Percentiles rank a stretch among this genome's conserved stretches.
These are phyloP conservation scores for Polyergus mexicanus DNA, from an alignment of 1,140 invertebrate species.

Conservation along the genomic window DNA sequence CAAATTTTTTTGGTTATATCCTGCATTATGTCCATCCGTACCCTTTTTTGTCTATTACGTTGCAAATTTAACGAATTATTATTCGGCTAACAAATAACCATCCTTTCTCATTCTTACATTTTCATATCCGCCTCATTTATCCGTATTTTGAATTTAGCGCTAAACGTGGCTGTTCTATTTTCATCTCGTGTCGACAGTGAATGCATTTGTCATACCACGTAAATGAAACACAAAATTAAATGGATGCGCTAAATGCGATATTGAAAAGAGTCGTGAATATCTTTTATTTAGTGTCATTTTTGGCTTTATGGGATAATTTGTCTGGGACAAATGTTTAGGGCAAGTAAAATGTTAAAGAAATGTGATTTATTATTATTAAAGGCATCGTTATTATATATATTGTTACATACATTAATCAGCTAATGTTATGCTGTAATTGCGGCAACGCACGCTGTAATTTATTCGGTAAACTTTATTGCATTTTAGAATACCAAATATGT, in stretches of 20 bases:
- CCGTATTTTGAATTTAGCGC: constrained; percentile 29
- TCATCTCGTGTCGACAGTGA: constrained; percentile 12
- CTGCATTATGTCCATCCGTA: constrained; percentile 14
- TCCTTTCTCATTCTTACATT: constrained; percentile 20
- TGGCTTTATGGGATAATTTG: neutral
- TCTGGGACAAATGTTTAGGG: no score
- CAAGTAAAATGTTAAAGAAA: no score
- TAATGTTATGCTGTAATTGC: neutral
- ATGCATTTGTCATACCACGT: neutral
- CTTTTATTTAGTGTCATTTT: constrained; percentile 5
- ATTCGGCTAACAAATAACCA: constrained; percentile 22
- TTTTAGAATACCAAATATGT: neutral
- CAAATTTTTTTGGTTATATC: neutral
- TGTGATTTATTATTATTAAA: no score
- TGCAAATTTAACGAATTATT: constrained; percentile 40
- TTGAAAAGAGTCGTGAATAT: neutral
- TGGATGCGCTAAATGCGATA: neutral
- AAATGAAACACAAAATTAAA: neutral
- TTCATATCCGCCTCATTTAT: constrained; percentile 29
- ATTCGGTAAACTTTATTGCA: neutral
- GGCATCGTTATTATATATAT: no score
- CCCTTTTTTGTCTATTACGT: constrained; percentile 5
- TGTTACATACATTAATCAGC: no score
- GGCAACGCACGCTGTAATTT: neutral
- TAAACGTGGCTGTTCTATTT: constrained; percentile 31